Conservation (phyloP, 2,113 vertebrate genomes). For the Puma concolor region DNA sequence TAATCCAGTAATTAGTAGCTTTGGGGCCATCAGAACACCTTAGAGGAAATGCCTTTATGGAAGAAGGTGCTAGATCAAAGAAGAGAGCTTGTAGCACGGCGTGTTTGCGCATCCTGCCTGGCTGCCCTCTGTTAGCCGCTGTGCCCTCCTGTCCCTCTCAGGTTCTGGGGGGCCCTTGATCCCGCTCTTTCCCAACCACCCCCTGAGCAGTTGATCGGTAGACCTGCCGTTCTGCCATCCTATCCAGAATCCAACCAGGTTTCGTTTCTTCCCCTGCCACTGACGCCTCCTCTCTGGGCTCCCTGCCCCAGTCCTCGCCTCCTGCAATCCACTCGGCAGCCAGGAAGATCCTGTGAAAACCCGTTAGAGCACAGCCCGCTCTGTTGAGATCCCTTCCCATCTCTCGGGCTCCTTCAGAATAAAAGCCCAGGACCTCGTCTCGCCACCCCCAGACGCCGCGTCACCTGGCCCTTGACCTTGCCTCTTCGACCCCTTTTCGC, state of each 20-base stretch:
- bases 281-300: background rate
- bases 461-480: background rate
- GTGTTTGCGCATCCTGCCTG: rapidly evolving
- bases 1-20: background rate
- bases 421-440: background rate
- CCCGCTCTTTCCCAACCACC: background rate
- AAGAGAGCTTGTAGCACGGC: background rate
- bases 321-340: background rate
- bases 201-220: rapidly evolving
- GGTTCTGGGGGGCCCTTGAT: background rate
- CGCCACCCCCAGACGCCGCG: background rate
- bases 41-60: background rate
- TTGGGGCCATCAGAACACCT: background rate
- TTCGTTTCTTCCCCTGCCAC: background rate
- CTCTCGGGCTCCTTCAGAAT: background rate
- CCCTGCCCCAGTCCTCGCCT: background rate
- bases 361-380: background rate
- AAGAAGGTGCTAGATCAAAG: background rate
- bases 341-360: background rate
- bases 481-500: background rate
- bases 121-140: background rate
- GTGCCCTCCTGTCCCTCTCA: rapidly evolving
- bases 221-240: background rate
- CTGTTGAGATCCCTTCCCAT: background rate
- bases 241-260: background rate